Percentiles rank a stretch among this genome's conserved stretches.
Evolutionary conservation across 2,888 invertebrate genomes (phyloP).

Genomic region (Nowickia ferox): DNA sequence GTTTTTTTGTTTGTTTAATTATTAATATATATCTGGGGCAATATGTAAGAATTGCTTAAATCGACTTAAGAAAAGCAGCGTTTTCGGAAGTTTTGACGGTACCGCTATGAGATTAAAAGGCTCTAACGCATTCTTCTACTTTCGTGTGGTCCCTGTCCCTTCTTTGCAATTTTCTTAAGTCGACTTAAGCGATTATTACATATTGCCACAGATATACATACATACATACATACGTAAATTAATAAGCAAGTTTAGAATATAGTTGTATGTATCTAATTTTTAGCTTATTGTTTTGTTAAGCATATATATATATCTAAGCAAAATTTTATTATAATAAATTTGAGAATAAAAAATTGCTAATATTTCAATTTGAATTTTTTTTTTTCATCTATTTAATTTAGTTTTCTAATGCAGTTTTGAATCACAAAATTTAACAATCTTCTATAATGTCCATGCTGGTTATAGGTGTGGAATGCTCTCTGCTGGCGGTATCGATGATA

Average conservation of each 20-base stretch:
- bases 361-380: conserved; percentile 50
- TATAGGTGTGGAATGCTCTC: conserved; percentile 50
- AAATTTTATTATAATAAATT: background rate
- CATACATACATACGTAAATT: background rate
- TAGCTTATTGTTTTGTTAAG: conserved; percentile 8
- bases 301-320: background rate
- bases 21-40: background rate
- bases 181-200: background rate
- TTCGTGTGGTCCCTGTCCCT: too few species aligned
- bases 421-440: conserved; percentile 73
- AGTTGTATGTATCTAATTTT: background rate
- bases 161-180: too few species aligned
- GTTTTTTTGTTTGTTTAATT: conserved; percentile 4
- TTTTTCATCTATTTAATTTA: background rate
- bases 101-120: too few species aligned
- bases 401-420: conserved; percentile 9
- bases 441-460: conserved; percentile 74
- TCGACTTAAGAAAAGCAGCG: too few species aligned
- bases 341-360: conserved; percentile 21
- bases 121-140: too few species aligned
- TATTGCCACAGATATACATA: background rate
- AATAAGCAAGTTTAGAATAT: background rate
- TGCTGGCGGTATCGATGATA: conserved; percentile 43
- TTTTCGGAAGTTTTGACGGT: too few species aligned
- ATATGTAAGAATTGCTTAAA: too few species aligned